Evolutionary conservation across 2,888 invertebrate genomes (phyloP), one percentile per base, ranked within the genome.

Genomic region (Callyntrura guangdongensis): DNA sequence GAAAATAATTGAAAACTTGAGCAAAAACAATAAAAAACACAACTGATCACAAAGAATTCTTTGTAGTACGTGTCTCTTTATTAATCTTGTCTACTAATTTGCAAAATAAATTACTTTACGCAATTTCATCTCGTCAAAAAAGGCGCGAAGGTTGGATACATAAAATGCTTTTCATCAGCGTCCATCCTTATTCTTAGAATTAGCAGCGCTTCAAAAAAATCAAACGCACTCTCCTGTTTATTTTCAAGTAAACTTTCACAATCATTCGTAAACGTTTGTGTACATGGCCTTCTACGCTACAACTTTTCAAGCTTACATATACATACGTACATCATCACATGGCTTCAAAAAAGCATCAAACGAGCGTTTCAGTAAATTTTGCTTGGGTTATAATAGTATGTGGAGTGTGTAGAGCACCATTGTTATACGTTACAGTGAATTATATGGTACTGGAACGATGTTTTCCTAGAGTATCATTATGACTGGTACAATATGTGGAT

Each of bases 41-140:
- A 84, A 64, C 77, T 67, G 90, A 85, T 81, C 90, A 82, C 53
- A 90, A 86, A 86, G 56, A 86, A 56, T 47, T 25, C 45, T 84
- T 49, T 89, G 64, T 49, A 45, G n/a, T 25, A 9, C 67, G 22
- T 12, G 22, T 22, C 1, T n/a, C 12, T 25, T 22, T 67, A 22
- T 5, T 22, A 67, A 67, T 25, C n/a, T 11, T 61, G 17, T 17
- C 11, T 11, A 64, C 20, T 64, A 17, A 64, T 22, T 22, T 64
- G 20, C 17, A 64, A 11, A 8, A 61, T 61, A 14, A 61, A 61
- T 20, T 8, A 4, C 1, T 20, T 61, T 61, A 1, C 17, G 14
- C 61, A 6, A 36, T 36, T 36, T 36, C 36, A 36, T 6, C 36
- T 36, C 36, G 6, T 36, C 36, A 36, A 36, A 36, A 36, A n/a